phyloP scores from a whole-genome alignment of 2,888 invertebrate species.

The Urechis unicinctus region DNA sequence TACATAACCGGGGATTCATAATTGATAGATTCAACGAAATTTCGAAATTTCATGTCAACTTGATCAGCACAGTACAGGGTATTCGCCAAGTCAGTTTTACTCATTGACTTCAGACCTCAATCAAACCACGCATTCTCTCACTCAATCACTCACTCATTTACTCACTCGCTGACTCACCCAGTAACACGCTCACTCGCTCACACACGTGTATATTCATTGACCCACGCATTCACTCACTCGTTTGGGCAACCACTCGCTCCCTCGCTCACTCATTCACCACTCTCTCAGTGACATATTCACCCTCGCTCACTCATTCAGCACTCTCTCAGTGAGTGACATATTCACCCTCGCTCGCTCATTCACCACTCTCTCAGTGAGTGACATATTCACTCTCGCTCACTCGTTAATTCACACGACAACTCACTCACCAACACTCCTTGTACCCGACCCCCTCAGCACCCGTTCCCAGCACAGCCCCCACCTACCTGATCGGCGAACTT shows the following conservation, averaged over 20 bases:
- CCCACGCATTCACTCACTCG: slow-evolving; percentile 14
- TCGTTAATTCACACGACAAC: too few species aligned
- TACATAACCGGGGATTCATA: not conserved
- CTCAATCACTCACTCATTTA: slow-evolving; percentile 14
- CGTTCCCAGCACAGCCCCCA: too few species aligned
- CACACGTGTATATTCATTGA: slow-evolving; percentile 10
- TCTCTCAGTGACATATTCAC: too few species aligned
- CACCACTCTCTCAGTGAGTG: too few species aligned
- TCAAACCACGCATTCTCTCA: slow-evolving; percentile 14
- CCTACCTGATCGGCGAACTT: slow-evolving; percentile 56
- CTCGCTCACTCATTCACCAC: slow-evolving; percentile 14
- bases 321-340: too few species aligned
- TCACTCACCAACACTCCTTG: too few species aligned
- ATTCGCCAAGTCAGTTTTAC: too few species aligned
- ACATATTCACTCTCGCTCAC: slow-evolving; percentile 13
- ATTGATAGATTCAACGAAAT: too few species aligned
- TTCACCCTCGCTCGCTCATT: slow-evolving; percentile 13
- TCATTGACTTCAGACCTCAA: too few species aligned
- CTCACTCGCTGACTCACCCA: slow-evolving; percentile 13
- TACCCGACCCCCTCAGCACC: too few species aligned
- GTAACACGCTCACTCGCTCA: slow-evolving; percentile 14
- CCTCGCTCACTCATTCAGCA: slow-evolving; percentile 13
- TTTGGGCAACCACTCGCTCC: slow-evolving; percentile 11
- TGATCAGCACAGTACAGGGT: slow-evolving; percentile 57
- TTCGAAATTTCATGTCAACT: too few species aligned